A percentile compares a stretch with the other conserved stretches of the same genome.
Evolutionary conservation across 1,140 invertebrate species (phyloP).

Genomic region (Neodiprion fabricii): DNA sequence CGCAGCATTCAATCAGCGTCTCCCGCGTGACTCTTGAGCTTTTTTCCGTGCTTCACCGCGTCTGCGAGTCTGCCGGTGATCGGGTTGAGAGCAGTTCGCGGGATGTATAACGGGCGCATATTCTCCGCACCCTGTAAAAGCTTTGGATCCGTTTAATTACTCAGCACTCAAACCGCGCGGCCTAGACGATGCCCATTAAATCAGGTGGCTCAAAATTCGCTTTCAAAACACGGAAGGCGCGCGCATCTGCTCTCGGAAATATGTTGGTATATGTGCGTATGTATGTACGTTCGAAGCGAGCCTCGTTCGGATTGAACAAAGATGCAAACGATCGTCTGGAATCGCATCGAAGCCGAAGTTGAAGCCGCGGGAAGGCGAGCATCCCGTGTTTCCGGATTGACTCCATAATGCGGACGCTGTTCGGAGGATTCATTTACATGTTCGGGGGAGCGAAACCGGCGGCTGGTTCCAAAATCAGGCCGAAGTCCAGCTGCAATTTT

Average conservation of each 20-base stretch:
- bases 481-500: neutral
- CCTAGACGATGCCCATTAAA: constrained; percentile 1
- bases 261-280: too few relatives aligned
- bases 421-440: neutral
- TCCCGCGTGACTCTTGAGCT: too few relatives aligned
- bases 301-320: neutral
- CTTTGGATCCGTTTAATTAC: neutral
- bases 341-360: neutral
- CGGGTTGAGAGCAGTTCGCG: neutral
- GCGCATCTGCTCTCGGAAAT: too few relatives aligned
- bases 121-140: neutral
- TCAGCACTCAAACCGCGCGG: neutral
- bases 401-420: neutral
- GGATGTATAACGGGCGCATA: neutral
- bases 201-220: neutral
- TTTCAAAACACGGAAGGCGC: neutral
- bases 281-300: too few relatives aligned
- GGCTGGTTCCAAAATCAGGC: neutral
- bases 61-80: neutral
- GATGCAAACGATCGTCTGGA: neutral
- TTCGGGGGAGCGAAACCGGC: neutral
- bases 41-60: neutral
- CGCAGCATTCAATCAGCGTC: too few relatives aligned
- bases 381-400: neutral
- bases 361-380: neutral